Evolutionary conservation across 2,113 vertebrate genomes (phyloP).

Genomic region (Rallus limicola): DNA sequence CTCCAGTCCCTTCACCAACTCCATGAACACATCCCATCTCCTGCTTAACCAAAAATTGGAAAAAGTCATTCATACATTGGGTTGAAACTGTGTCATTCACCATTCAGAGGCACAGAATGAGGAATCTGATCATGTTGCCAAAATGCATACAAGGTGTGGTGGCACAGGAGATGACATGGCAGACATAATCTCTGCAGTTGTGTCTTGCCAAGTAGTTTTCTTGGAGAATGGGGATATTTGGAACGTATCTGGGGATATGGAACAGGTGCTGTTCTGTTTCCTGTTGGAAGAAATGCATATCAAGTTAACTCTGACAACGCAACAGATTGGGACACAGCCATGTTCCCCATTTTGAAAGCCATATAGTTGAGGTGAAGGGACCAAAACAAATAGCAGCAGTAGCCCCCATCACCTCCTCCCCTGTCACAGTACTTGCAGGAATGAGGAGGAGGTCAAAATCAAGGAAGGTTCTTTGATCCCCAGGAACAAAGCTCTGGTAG

Average conservation of each 20-base stretch:
- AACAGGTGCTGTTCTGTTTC: not conserved
- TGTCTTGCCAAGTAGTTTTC: not conserved
- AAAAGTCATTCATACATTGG: not conserved
- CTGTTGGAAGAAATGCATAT: not conserved
- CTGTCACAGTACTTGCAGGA: not conserved
- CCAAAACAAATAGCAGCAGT: not conserved
- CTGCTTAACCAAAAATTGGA: not conserved
- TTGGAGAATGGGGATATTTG: not conserved
- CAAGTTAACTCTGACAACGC: not conserved
- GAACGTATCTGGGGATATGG: too few relatives aligned
- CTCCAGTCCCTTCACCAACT: not conserved
- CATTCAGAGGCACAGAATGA: not conserved
- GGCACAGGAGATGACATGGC: not conserved
- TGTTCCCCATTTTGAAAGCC: not conserved
- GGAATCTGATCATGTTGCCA: not conserved
- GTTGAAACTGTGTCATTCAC: not conserved
- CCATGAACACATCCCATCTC: not conserved
- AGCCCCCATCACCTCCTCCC: not conserved
- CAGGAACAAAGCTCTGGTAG: not conserved
- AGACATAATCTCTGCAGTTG: accelerated
- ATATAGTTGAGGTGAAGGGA: not conserved
- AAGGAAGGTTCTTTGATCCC: not conserved
- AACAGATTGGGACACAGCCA: not conserved
- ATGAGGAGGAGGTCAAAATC: not conserved
- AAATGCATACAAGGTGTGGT: not conserved